Evolutionary conservation across 2,888 invertebrate genomes (phyloP), one percentile per base, ranked within the genome.

Genomic region (Labia minor): DNA sequence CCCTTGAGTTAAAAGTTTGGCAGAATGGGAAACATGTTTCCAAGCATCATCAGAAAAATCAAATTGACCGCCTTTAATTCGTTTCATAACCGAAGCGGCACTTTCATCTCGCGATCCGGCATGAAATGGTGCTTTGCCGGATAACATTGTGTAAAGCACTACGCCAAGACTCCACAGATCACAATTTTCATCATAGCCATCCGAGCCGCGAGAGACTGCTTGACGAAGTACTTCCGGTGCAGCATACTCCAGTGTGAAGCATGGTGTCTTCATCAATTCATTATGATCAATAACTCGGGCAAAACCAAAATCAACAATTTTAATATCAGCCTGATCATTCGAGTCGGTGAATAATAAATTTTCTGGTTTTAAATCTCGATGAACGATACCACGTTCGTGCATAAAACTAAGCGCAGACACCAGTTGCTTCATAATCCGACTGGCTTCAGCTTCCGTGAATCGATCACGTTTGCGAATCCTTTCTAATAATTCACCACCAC

Each of bases 111-210:
- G 81, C 1, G 85, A 85, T 3, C 83, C 77, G 0, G 84, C 83
- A 72, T 88, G 87, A 81, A 95, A 96, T 0, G 96, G 95, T 0
- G 92, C 89, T 73, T 86, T 85, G 0, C 96, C 96, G 69, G 91
- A 88, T 63, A 96, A 78, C 86, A 92, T 87, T 67, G 88, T 88
- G 76, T 89, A 91, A 85, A 95, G 80, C 71, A 96, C 92, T 1
- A 95, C 95, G 0, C 98, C 98, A 0, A 98, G 81, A 72, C 95
- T 93, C 95, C 97, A 98, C 68, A 96, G 80, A 80, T 98, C 98
- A 80, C 95, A 95, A 74, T 90, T 89, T 76, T 94, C 89, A 71
- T 93, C 92, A 79, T 97, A 97, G 26, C 89, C 88, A 3, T 79
- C 78, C 8, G 68, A 66, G 10, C 72, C 79, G 73, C 70, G 74